Base-by-base conservation (phyloP, 1,140 invertebrate genomes). In the Papilio machaon region DNA sequence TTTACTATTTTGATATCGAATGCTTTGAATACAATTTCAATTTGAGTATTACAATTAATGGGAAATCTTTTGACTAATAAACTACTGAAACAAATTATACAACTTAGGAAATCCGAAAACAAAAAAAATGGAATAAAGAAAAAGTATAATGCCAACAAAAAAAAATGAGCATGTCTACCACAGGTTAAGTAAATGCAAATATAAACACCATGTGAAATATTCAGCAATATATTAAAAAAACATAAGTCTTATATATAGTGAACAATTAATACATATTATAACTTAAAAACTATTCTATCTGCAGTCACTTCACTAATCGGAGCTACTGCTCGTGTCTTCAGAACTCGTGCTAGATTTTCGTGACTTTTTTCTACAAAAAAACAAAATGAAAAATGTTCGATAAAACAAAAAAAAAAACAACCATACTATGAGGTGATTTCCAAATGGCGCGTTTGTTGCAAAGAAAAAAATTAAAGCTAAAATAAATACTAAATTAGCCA, bases 361-460 rank as follows among this genome's bases (percentile, higher is more conserved):
- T 89, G 93, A 90, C 84, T 92, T 91, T 94, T 95, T 94, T 95
- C 93, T 95, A 95, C 90, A 94, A 95, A 91, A 30, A 85, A 90
- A 90, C 89, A 87, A 89, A 88, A 91, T 91, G 83, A 91, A 86
- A 85, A 89, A 74, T 87, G 83, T 86, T 90, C 84, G 84, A 86
- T 85, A 86, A 85, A 82, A 83, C 75, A 81, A 84, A 80, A 86
- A 88, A 89, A 84, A 82, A 82, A 82, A 43, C 38, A 43, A 85
- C 84, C 84, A 82, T 49, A 80, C 11, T 67, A 77, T 17, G 73
- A 46, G 58, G 82, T 82, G 79, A 49, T 46, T 17, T 8, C 0
- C 4, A 43, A 74, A 54, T 67, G 5, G 73, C 43, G 47, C 67
- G 52, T 9, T 74, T 52, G n/a, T 80, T 79, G 78, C 73, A 84